Evolutionary conservation across 2,113 vertebrate species (phyloP).

Genomic region (Agapornis roseicollis): DNA sequence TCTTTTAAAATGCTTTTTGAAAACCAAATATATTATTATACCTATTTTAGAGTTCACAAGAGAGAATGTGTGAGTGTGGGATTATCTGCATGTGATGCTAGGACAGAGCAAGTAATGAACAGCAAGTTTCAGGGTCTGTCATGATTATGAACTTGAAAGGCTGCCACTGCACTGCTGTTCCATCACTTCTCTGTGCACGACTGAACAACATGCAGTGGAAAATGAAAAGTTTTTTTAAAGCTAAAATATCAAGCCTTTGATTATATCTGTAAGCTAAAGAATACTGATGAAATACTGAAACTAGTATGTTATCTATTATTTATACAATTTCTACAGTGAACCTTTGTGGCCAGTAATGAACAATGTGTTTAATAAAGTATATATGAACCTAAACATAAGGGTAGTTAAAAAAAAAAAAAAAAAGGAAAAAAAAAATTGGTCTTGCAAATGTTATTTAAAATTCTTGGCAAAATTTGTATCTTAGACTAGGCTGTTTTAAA

Average conservation of each 20-base stretch:
- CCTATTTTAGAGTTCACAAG: background rate
- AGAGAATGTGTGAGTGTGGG: background rate
- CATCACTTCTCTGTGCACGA: rapidly evolving
- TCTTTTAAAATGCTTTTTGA: background rate
- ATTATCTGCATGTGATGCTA: background rate
- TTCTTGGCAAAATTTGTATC: background rate
- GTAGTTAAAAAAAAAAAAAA: background rate
- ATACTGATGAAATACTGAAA: background rate
- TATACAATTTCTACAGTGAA: background rate
- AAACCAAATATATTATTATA: background rate
- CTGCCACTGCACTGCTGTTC: background rate
- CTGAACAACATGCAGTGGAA: background rate
- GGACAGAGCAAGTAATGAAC: background rate
- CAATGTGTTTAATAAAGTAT: background rate
- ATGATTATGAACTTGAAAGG: background rate
- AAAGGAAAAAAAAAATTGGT: background rate
- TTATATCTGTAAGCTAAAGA: background rate
- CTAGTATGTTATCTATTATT: background rate
- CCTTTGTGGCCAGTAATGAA: background rate
- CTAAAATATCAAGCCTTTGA: background rate
- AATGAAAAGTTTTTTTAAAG: background rate
- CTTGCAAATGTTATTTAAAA: background rate
- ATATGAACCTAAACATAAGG: background rate
- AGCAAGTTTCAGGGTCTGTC: background rate
- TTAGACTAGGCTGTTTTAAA: background rate